Evolutionary conservation across 1,140 invertebrate genomes (phyloP).

Genomic region (Mizuhopecten yessoensis): DNA sequence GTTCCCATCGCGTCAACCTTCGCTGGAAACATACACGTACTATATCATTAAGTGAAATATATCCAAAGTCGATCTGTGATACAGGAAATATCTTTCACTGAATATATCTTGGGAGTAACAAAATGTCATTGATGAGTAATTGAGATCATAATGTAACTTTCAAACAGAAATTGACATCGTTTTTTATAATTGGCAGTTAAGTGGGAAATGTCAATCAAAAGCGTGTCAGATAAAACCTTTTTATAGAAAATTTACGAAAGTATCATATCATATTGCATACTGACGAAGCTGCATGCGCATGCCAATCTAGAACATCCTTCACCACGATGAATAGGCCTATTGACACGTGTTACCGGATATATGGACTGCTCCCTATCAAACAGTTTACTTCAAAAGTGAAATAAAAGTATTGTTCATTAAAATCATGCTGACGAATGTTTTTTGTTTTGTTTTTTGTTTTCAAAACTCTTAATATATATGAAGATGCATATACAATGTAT

Average conservation of each 20-base stretch:
- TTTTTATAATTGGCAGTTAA: not conserved
- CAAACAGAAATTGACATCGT: not conserved
- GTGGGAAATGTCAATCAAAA: not conserved
- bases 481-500: too few species aligned
- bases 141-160: not conserved
- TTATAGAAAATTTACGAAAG: not conserved
- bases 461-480: too few species aligned
- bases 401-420: too few species aligned
- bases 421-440: too few species aligned
- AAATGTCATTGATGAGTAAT: not conserved
- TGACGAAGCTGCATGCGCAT: not conserved
- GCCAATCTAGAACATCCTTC: not conserved
- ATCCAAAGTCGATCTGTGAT: not conserved
- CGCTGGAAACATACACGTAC: not conserved
- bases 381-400: too few species aligned
- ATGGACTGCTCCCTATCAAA: too few species aligned
- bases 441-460: too few species aligned
- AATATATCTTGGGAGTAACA: not conserved
- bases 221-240: not conserved
- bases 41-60: conserved; percentile 34
- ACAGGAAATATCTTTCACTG: conserved; percentile 15
- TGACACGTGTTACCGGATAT: too few species aligned
- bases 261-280: not conserved
- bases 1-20: not conserved
- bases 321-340: too few species aligned